Base-by-base conservation (phyloP, 37 sponge, comb jelly and placozoan genomes). In the Ianthella basta region DNA sequence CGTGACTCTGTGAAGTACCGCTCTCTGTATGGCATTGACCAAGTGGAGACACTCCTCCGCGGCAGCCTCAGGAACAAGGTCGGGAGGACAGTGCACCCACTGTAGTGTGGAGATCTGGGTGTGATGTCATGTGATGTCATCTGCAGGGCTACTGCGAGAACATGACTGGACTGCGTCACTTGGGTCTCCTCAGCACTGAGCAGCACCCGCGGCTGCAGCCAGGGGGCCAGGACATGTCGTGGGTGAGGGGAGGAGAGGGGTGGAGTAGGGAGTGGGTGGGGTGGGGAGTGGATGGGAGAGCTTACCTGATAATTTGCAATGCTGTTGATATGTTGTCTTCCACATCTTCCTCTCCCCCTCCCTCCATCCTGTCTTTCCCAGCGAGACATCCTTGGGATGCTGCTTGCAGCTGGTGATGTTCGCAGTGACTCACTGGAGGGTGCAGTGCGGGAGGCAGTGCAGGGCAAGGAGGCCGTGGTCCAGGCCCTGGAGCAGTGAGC, bases 1-100 rank as follows among this genome's bases (percentile, higher is more conserved):
- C 79, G 97, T 55, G 93, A 96, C 87, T 95, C 96, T 23, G 68
- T 74, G 41, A 88, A 80, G 50, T 98, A 98, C 80, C 24, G 59
- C 10, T 91, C 92, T 32, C 61, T 88, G 32, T 98, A 98, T 57
- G 82, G 86, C 44, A 89, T 98, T 30, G 84, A 78, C 3, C 83
- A 90, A n/a, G 99, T 88, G 21, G 54, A 88, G 35, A 92, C 95
- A 12, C 63, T 96, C 23, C 33, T 93, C 20, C 64, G 99, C 39
- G 95, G 99, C 0, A 94, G 93, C 33, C 83, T 96, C 36, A 84
- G 99, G 81, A 96, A 96, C 90, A 86, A 85, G 88, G 98, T 90
- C 57, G 40, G 72, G 18, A 57, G 15, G 59, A 57, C 59, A 57
- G 18, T 57, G 59, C 18, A 57, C 18, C 18, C 18, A 20, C 24